Conservation (phyloP, 1,140 invertebrate species). For the Olivierus martensii region DNA sequence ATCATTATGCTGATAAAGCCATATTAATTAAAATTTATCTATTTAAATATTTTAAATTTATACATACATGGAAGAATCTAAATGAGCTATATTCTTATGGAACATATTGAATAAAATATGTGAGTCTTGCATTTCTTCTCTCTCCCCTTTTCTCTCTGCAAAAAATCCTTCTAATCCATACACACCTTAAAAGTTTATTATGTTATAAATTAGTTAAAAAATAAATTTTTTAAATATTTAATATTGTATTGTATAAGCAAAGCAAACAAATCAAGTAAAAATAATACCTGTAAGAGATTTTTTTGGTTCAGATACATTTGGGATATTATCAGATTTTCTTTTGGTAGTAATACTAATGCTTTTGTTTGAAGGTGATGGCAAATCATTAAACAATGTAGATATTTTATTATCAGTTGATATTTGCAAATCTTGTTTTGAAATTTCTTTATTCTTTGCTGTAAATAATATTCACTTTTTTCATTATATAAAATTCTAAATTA, state of each 20-base stretch:
- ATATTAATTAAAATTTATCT: too few species aligned
- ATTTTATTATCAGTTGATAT: too few species aligned
- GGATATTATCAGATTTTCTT: background rate
- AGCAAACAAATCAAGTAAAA: too few species aligned
- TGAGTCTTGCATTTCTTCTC: conserved; percentile 39
- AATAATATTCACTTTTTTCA: too few species aligned
- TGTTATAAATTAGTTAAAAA: background rate
- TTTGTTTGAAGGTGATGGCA: background rate
- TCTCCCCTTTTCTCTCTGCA: conserved; percentile 33
- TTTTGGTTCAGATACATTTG: background rate
- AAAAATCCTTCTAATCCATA: conserved; percentile 16
- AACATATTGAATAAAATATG: conserved; percentile 29
- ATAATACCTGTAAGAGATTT: background rate
- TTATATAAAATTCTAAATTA: too few species aligned
- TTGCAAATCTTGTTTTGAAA: too few species aligned
- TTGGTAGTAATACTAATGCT: background rate
- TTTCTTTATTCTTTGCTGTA: too few species aligned
- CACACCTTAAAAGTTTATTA: background rate
- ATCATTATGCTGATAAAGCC: too few species aligned
- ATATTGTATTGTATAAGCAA: background rate
- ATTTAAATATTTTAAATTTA: too few species aligned
- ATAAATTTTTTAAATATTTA: background rate
- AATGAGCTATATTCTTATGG: conserved; percentile 16
- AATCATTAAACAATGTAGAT: too few species aligned
- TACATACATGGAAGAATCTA: conserved; percentile 28